phyloP scores from a whole-genome alignment of 2,113 vertebrate species.

The Hippocampus barbouri region DNA sequence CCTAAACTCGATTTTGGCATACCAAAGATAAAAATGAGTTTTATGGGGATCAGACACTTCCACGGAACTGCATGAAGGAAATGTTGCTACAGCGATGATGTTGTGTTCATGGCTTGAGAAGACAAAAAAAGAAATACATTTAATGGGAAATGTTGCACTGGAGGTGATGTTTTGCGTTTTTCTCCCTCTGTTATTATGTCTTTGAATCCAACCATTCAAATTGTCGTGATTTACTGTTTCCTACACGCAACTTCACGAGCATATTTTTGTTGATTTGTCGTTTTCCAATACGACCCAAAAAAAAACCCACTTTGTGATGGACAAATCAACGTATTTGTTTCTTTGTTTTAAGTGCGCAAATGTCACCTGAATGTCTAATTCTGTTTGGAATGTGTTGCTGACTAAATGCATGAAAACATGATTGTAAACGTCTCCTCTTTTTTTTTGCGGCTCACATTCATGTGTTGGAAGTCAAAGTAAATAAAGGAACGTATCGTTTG shows the following conservation, averaged over 20 bases:
- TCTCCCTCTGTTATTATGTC: not conserved
- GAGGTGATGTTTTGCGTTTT: not conserved
- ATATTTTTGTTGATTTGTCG: not conserved
- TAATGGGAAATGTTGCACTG: slow-evolving; percentile 5
- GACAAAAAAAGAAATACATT: slow-evolving; percentile 1
- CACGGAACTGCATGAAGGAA: slow-evolving; percentile 57
- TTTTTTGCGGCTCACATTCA: not conserved
- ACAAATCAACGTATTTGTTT: not conserved
- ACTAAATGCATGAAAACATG: slow-evolving; percentile 47
- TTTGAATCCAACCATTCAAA: not conserved
- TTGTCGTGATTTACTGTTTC: not conserved
- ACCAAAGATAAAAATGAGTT: slow-evolving; percentile 67
- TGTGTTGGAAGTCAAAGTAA: slow-evolving; percentile 38
- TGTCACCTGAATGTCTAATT: not conserved
- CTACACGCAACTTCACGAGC: not conserved
- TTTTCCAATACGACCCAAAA: slow-evolving; percentile 22
- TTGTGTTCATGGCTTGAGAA: not conserved
- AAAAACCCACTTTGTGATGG: slow-evolving; percentile 11
- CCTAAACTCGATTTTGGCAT: slow-evolving; percentile 42
- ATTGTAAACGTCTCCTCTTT: slow-evolving; percentile 37
- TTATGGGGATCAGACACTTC: slow-evolving; percentile 49
- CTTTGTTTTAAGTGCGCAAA: not conserved
- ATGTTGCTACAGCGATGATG: slow-evolving; percentile 39
- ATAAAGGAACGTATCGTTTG: slow-evolving; percentile 57
- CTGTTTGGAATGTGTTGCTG: slow-evolving; percentile 10